phyloP scores from a whole-genome alignment of 2,113 vertebrate species.

The Bettongia penicillata region DNA sequence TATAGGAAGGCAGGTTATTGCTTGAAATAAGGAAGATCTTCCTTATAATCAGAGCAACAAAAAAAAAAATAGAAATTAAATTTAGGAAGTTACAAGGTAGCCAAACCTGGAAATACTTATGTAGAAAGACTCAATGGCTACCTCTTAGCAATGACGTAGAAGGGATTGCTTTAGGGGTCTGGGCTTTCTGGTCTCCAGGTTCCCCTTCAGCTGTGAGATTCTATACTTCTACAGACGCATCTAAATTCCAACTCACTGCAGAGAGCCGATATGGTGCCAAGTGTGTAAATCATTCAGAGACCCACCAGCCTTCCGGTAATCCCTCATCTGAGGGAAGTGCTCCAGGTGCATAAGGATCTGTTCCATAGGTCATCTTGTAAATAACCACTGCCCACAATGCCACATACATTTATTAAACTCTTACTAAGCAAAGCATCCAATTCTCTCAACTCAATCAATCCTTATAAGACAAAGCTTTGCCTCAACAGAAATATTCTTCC shows the following conservation, averaged over 20 bases:
- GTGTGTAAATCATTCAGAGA: background rate
- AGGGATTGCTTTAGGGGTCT: background rate
- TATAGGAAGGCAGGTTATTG: background rate
- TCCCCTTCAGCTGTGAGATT: background rate
- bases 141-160: background rate
- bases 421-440: background rate
- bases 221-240: background rate
- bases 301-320: background rate
- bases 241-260: background rate
- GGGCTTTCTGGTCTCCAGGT: background rate
- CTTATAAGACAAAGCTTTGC: background rate
- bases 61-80: background rate
- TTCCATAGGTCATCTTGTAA: background rate
- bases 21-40: background rate
- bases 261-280: background rate
- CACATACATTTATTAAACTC: background rate
- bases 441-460: background rate
- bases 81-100: background rate
- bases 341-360: background rate
- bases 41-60: background rate
- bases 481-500: background rate
- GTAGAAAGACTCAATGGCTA: background rate
- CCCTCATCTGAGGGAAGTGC: background rate
- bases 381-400: background rate
- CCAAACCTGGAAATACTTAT: background rate